Percentiles rank a stretch among this genome's conserved stretches.
These are phyloP conservation scores for Psix sp. DNA, from an alignment of 1,140 invertebrate genomes.

Conservation along the genomic window DNA sequence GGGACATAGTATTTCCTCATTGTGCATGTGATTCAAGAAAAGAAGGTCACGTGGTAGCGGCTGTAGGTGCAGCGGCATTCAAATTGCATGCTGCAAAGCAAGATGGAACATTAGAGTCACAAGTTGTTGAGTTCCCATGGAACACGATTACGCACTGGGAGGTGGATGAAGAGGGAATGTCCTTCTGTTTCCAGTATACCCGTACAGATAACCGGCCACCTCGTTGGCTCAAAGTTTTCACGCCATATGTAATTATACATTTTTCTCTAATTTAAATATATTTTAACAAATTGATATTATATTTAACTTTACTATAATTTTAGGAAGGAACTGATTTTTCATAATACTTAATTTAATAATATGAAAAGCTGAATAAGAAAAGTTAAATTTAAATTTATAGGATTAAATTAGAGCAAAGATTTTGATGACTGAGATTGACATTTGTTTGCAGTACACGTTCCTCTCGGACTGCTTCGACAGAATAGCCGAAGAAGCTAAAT, in stretches of 20 bases:
- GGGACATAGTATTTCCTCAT: conserved; percentile 94
- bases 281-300: no score
- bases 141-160: conserved; percentile 89
- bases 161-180: conserved; percentile 92
- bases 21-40: conserved; percentile 96
- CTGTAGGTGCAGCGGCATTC: conserved; percentile 84
- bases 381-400: no score
- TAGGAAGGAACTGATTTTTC: no score
- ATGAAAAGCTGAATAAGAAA: no score
- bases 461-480: conserved; percentile 95
- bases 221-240: conserved; percentile 92
- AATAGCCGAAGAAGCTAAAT: conserved; percentile 92
- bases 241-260: conserved; percentile 90
- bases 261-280: conserved; percentile 9
- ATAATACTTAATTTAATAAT: no score
- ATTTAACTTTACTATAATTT: no score
- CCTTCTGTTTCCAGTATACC: conserved; percentile 92
- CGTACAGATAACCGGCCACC: conserved; percentile 86
- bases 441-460: conserved; percentile 89
- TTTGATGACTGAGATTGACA: no score
- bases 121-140: conserved; percentile 92
- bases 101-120: conserved; percentile 90
- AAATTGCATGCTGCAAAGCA: conserved; percentile 92
- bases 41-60: conserved; percentile 92
- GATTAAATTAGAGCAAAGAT: no score